Percentiles rank a stretch among this genome's conserved stretches.
Evolutionary conservation across 2,888 invertebrate species (phyloP).

Genomic region (Ennomos quercinarius): DNA sequence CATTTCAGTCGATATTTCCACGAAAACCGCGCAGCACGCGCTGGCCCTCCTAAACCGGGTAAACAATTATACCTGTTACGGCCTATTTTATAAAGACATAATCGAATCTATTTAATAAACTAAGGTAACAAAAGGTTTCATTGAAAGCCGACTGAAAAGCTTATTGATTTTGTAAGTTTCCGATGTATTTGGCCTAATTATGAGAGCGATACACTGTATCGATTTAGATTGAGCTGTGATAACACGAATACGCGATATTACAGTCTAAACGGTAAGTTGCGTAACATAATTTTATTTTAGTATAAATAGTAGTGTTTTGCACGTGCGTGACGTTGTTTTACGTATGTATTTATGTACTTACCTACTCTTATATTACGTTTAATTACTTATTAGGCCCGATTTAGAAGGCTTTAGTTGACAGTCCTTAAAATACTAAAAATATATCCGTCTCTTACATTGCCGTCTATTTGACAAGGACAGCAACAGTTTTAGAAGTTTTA

Average conservation of each 20-base stretch:
- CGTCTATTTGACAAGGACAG: no score
- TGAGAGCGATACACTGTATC: slow-evolving; percentile 23
- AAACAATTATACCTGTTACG: slow-evolving; percentile 1
- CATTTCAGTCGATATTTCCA: slow-evolving; percentile 63
- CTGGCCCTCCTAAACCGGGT: neutral
- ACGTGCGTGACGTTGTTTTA: no score
- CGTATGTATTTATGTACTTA: no score
- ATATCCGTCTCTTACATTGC: no score
- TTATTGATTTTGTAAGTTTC: slow-evolving; percentile 20
- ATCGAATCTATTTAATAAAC: slow-evolving; percentile 5
- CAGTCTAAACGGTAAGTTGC: slow-evolving; percentile 20
- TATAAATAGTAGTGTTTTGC: no score
- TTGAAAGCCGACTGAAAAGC: slow-evolving; percentile 7
- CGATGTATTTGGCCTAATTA: slow-evolving; percentile 20
- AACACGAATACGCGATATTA: slow-evolving; percentile 10
- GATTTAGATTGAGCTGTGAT: slow-evolving; percentile 31
- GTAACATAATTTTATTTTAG: neutral
- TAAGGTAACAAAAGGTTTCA: slow-evolving; percentile 1
- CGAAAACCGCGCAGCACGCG: slow-evolving; percentile 38
- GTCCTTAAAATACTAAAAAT: no score
- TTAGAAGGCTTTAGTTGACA: no score
- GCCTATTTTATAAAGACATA: slow-evolving; percentile 1
- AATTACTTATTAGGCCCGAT: no score
- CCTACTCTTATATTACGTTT: no score
- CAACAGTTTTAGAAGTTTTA: no score